Base-by-base conservation (phyloP, 2,113 vertebrate genomes). In the Numida meleagris region DNA sequence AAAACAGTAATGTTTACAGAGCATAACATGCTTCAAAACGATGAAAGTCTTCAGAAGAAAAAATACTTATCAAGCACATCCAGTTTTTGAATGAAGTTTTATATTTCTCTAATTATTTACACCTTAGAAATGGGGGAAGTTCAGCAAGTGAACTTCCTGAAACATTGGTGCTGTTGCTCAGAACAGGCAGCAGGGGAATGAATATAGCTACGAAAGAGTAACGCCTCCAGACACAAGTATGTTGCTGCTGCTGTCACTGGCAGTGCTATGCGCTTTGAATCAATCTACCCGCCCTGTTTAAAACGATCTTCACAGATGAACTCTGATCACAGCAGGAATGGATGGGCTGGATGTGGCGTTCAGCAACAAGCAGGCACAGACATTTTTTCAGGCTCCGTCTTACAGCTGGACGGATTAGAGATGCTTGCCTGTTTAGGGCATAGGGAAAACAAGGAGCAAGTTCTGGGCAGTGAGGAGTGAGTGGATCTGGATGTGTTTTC, bases 351-450 rank as follows among this genome's bases (percentile, higher is more conserved):
- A 34, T 34, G 45, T 29, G 62, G 55, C 29, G 29, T 82, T 1
- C 2, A 68, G 42, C 25, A 27, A 7, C 38, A 50, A 73, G 48
- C 42, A 50, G 70, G 48, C 1, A 0, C 33, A 27, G 65, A 91
- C 2, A 0, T 29, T 91, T 67, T 63, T 23, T 70, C 3, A 4
- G 82, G 29, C 58, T 75, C 3, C 23, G 31, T 43, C 2, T 1
- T 36, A 80, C 82, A 92, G 62, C 75, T 94, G 76, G 42, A 3
- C 55, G 50, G 55, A 61, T 91, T 77, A 88, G 55, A 17, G 58
- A 45, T 63, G 45, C 72, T 82, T 76, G 36, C 27, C 62, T 75
- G 68, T 31, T 0, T 21, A 14, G 27, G 55, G 12, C 0, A 0
- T 29, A 46, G 36, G 38, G n/a, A 79, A 88, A 91, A 43, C 12